A percentile compares a stretch with the other conserved stretches of the same genome.
phyloP scores from a whole-genome alignment of 2,113 vertebrate genomes.

The Tichodroma muraria region DNA sequence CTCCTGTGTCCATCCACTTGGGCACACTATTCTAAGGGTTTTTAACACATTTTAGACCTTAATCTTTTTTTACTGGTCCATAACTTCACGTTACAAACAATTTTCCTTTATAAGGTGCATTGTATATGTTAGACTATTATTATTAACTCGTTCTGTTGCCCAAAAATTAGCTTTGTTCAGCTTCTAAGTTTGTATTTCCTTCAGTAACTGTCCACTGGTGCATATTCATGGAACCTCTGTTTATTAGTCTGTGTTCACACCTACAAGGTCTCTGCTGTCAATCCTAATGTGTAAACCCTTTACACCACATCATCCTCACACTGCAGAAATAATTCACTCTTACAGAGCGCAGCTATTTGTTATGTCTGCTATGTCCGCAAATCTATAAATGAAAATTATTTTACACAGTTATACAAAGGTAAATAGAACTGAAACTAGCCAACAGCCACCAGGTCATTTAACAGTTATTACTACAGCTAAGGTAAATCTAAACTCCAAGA shows the following conservation, averaged over 20 bases:
- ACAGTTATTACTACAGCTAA: neutral
- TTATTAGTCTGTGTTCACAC: neutral
- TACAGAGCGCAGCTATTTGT: neutral
- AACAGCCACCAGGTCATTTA: neutral
- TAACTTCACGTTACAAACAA: neutral
- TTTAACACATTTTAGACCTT: neutral
- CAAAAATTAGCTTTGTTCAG: neutral
- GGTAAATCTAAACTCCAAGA: neutral
- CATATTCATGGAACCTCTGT: neutral
- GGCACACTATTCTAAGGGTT: neutral
- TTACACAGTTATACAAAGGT: neutral
- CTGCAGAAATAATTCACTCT: neutral
- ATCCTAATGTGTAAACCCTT: neutral
- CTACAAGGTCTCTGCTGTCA: neutral
- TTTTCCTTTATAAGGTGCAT: neutral
- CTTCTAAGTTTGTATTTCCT: neutral
- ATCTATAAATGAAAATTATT: neutral
- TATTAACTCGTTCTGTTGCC: neutral
- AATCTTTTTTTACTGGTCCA: neutral
- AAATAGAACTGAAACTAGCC: neutral
- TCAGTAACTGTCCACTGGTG: neutral
- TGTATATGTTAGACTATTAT: neutral
- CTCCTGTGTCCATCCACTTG: neutral
- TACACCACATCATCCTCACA: neutral
- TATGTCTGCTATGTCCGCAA: neutral